Evolutionary conservation across 2,888 invertebrate species (phyloP).

Genomic region (Cheilosia impressa): DNA sequence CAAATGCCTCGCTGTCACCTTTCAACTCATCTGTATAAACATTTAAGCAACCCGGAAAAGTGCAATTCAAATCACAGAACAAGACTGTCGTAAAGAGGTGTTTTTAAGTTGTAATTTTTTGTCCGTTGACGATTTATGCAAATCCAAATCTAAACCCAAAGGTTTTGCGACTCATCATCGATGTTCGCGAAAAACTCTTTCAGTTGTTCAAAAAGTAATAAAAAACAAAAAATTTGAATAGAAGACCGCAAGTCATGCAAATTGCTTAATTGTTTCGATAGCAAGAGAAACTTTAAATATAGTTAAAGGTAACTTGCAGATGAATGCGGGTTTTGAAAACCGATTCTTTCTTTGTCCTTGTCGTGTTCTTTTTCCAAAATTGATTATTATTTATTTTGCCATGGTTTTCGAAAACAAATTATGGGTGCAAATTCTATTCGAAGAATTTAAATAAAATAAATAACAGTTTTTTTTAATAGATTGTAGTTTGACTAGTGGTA

Average conservation of each 20-base stretch:
- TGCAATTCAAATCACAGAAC: not conserved
- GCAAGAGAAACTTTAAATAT: not conserved
- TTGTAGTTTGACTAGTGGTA: not conserved
- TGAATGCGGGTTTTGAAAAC: not conserved
- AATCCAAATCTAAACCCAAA: constrained; percentile 20
- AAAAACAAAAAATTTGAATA: not conserved
- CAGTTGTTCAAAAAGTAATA: too few relatives aligned
- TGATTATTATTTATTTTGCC: not conserved
- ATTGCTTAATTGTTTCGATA: not conserved
- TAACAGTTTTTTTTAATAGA: not conserved
- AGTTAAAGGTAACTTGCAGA: constrained; percentile 1
- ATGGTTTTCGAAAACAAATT: too few relatives aligned
- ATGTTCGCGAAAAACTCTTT: constrained; percentile 3
- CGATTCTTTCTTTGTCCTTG: not conserved
- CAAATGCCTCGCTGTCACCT: not conserved
- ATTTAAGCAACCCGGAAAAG: not conserved
- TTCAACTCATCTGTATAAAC: not conserved
- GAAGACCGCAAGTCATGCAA: not conserved
- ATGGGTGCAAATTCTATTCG: not conserved
- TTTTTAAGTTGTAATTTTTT: not conserved
- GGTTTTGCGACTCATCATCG: constrained; percentile 5
- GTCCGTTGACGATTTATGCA: constrained; percentile 15
- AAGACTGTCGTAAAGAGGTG: too few relatives aligned
- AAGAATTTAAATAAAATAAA: not conserved
- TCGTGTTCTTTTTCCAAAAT: not conserved